Base-by-base conservation (phyloP, 2,797 vertebrate genomes). In the Rallus crepitans region DNA sequence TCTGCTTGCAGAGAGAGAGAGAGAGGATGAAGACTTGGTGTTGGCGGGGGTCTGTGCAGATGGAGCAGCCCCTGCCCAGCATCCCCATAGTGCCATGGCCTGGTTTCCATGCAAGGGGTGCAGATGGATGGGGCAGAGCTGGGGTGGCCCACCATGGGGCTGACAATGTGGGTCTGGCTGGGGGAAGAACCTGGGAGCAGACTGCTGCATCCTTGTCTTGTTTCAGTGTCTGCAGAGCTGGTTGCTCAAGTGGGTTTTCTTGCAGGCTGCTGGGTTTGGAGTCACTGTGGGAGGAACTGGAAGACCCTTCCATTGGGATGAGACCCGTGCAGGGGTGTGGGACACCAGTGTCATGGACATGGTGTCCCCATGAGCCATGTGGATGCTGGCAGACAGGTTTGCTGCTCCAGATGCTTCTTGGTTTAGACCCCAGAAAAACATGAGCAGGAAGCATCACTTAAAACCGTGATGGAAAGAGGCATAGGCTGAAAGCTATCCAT, bases 31-130 rank as follows among this genome's bases (percentile, higher is more conserved):
- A 63, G 35, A 68, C 17, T 17, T 39, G 55, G 56, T 11, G 27
- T 27, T 11, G 4, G 48, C 0, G 27, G 3, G 20, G 6, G 33
- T 40, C 31, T 12, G 35, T 45, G 31, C 4, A 15, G 69, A 9
- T 15, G 76, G 50, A 81, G 70, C 15, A 45, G 48, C 35, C 48
- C 27, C 20, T 63, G 35, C 50, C 70, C 76, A 37, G 55, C 39
- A 45, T 24, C 37, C 27, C 3, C 55, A 55, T 18, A 0, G 0
- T 45, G 63, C 56, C 27, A 39, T 0, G 0, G 30, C 33, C 53
- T 55, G 48, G 35, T 63, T 5, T 50, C 55, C 23, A 6, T 5
- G 30, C 15, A 19, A 35, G 35, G 37, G 30, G 15, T 35, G 60
- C 39, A 28, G 60, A 47, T 21, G 0, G 1, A 12, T 33, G 65